Conservation (phyloP, 2,113 vertebrate species). For the Muscicapa adusta region DNA sequence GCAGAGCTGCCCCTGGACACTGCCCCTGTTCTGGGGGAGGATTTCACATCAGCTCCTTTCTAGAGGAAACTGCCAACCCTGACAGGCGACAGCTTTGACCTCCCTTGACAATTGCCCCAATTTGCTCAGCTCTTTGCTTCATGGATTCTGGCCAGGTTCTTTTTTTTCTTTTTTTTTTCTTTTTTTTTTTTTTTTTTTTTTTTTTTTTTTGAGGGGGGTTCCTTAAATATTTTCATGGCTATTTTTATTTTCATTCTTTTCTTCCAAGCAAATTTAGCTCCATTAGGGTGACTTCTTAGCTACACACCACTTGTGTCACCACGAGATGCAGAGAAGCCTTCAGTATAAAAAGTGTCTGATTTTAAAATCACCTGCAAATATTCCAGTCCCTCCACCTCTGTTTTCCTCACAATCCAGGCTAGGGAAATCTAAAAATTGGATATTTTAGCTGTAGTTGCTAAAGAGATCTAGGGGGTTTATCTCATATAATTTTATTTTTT, state of each 20-base stretch:
- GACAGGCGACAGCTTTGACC: conserved; percentile 54
- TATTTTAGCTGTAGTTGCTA: not conserved
- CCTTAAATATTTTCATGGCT: not conserved
- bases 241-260: not conserved
- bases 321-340: not conserved
- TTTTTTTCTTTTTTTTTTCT: not conserved
- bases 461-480: not conserved
- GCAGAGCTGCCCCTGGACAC: conserved; percentile 4
- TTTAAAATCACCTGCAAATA: not conserved
- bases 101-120: conserved; percentile 57
- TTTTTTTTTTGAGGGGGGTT: too few species aligned
- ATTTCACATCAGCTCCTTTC: conserved; percentile 25
- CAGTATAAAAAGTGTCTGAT: not conserved
- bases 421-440: not conserved
- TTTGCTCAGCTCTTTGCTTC: conserved; percentile 45
- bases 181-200: not conserved
- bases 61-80: conserved; percentile 37
- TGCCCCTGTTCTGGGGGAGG: not conserved
- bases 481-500: not conserved
- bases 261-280: not conserved
- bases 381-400: not conserved
- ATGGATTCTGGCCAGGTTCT: conserved; percentile 37
- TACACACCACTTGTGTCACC: not conserved
- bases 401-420: not conserved
- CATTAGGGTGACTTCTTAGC: not conserved